Conservation (phyloP, 2,797 vertebrate genomes). For the Schizopygopsis pylzovi region DNA sequence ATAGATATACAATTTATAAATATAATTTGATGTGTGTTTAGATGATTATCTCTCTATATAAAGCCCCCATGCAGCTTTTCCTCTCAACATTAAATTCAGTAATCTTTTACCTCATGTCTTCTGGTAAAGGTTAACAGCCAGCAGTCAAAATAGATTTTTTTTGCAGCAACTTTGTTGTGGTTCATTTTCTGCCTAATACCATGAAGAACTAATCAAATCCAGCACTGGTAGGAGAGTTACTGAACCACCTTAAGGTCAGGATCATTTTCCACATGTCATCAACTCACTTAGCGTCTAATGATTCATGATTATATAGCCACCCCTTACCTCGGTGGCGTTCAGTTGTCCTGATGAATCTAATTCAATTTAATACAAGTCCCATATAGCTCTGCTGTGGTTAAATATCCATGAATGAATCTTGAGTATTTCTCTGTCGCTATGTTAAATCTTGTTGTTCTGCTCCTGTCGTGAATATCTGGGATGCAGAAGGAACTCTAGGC, state of each 20-base stretch:
- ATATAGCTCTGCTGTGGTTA: conserved; percentile 32
- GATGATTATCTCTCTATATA: neutral
- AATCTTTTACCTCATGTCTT: conserved; percentile 2
- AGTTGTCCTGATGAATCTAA: conserved; percentile 51
- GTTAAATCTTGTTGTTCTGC: conserved; percentile 50
- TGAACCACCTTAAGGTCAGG: conserved; percentile 46
- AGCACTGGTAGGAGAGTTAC: conserved; percentile 35
- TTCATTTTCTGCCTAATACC: conserved; percentile 39
- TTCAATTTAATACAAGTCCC: conserved; percentile 61
- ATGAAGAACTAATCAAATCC: conserved; percentile 48
- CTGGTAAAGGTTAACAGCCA: conserved; percentile 10
- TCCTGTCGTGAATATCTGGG: conserved; percentile 19
- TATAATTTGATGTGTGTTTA: neutral
- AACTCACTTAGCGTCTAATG: conserved; percentile 38
- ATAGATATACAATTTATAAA: neutral
- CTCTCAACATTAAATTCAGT: neutral
- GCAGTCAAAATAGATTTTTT: conserved; percentile 27
- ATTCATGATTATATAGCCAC: conserved; percentile 46
- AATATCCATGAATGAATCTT: conserved; percentile 32
- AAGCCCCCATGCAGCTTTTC: neutral
- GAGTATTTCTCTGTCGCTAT: conserved; percentile 25
- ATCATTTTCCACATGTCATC: conserved; percentile 48
- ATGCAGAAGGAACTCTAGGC: neutral
- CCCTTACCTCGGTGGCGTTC: conserved; percentile 45
- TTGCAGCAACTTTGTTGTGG: conserved; percentile 39